Evolutionary conservation across 2,113 vertebrate genomes (phyloP), one percentile per base, ranked within the genome.

Genomic region (Centropus unirufus): DNA sequence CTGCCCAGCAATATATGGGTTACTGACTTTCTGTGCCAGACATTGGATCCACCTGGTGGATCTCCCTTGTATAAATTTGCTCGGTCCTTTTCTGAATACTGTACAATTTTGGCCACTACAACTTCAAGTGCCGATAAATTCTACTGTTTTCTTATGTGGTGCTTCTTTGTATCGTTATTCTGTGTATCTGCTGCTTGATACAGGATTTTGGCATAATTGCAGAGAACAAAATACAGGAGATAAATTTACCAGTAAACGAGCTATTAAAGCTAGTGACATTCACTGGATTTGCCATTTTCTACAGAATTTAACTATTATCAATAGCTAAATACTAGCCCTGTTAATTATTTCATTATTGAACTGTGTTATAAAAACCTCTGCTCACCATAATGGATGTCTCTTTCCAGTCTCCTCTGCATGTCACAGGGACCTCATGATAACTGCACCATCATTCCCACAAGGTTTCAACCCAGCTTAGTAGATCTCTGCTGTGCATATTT

Each of bases 381-480:
- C 34, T 63, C 55, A 15, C 6, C 1, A 0, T 11, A 36, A 32
- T 5, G 40, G 52, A 11, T 3, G 16, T 3, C 58, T 40, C 22
- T 32, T 44, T 42, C 21, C n/a, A 32, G 49, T 67, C 18, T 64
- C 29, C 34, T 72, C 42, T 24, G 32, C 3, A 0, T 12, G 63
- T 21, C 66, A 16, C 26, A 32, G 47, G 76, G 76, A 23, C 12
- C 1, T 4, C 14, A 12, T 6, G 8, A 32, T 21, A 22, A 1
- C 49, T 44, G 69, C 16, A 29, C 59, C 13, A 1, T 11, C 72
- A 30, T 5, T 57, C 14, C 23, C 46, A 40, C 4, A 2, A 34
- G 49, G 34, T 27, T 57, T 29, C 22, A 22, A 22, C 3, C 5
- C 75, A 52, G 39, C 26, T 59, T 14, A 24, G 66, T 3, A 58